Evolutionary conservation across 1,140 invertebrate genomes (phyloP), one percentile per base, ranked within the genome.

Genomic region (Cheumatopsyche charites): DNA sequence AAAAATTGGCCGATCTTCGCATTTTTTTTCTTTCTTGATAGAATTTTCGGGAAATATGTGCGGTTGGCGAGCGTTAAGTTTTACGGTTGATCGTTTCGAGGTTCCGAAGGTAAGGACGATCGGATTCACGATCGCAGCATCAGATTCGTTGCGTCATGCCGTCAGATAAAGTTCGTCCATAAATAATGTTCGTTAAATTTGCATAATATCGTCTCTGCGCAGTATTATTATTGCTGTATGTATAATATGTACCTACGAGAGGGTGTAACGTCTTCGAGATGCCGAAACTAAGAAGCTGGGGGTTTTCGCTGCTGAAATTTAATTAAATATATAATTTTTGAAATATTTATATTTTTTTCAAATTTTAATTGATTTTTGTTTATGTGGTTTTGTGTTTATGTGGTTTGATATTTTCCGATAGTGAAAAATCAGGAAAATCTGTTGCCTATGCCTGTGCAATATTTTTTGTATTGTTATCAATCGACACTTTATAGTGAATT

Each of bases 171-270:
- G 65, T 76, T 76, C 72, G 52, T 67, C 67, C 75, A 70, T 76
- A 76, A 76, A 76, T 73, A 76, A 73, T 73, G 70, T 73, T 76
- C 75, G 75, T 76, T 73, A 73, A 63, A 72, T 73, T 76, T 73
- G 75, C 75, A 76, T 76, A 76, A 71, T 72, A 72, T 73, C 75
- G 69, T 67, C 63, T 67, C 62, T 62, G 47, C 49, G 61, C 71
- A 66, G 71, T 73, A 69, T 70, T 73, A 67, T 73, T 73, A 65
- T 55, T 52, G 61, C 55, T 61, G 13, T n/a, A 9, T 67, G 19
- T n/a, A n/a, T n/a, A n/a, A n/a, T n/a, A n/a, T n/a, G n/a, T 43
- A 41, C 25, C 1, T n/a, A 52, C 21, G 21, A 23, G 23, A 25
- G 19, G 9, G 21, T 1, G 25, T 58, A 58, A 58, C 21, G 55